Evolutionary conservation across 2,113 vertebrate genomes (phyloP), one percentile per base, ranked within the genome.

Genomic region (human (Homo sapiens)): DNA sequence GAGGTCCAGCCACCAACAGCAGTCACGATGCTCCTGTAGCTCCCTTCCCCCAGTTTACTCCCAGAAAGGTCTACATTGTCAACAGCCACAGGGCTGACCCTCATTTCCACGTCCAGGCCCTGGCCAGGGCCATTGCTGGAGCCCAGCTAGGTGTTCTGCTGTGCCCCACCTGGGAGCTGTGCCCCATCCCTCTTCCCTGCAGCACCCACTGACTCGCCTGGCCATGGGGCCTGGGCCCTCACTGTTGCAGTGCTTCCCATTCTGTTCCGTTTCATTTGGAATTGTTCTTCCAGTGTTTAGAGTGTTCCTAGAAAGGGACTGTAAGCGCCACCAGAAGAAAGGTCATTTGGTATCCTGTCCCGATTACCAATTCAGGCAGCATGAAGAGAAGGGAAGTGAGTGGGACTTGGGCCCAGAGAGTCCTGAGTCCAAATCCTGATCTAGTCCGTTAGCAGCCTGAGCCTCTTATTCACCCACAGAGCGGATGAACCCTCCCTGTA

Each of bases 71-170:
- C 93, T 70, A 30, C 11, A 3, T 8, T 68, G 30, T 32, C 32
- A 5, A 1, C 2, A 18, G 0, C 2, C 1, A 6, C 23, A 55
- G 17, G 40, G n/a, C 35, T 6, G 9, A 4, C 2, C 13, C 5
- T 40, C 23, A 1, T 5, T 16, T 38, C 64, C 38, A 2, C 20
- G 2, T 48, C 25, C 57, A 43, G 50, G 23, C 50, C 43, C 70
- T 45, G 57, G 13, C 30, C 5, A 1, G n/a, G 68, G 9, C 30
- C 40, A n/a, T 22, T 8, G 8, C 76, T 25, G 32, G 23, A n/a
- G 52, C 13, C 16, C 68, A 25, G 9, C 14, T n/a, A 0, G 9
- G 38, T 14, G 70, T n/a, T 30, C 3, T 5, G 45, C n/a, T 45
- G 23, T 5, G 9, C 14, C 45, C 45, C 5, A 2, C 0, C 8